phyloP scores from a whole-genome alignment of 2,113 vertebrate genomes.

The Trogon melanurus region DNA sequence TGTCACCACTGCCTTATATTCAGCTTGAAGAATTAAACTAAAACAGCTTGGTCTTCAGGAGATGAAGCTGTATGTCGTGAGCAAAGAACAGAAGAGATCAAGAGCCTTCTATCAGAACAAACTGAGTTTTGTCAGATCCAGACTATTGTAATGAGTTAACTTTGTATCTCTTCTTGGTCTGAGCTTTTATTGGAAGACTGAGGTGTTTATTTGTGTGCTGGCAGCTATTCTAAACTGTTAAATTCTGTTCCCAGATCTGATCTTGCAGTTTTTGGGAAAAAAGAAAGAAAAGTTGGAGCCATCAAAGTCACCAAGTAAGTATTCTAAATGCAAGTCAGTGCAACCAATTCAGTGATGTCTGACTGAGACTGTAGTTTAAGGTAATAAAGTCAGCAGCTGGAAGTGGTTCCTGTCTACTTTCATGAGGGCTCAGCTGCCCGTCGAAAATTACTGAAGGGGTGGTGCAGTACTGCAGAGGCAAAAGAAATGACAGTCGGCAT shows the following conservation, averaged over 20 bases:
- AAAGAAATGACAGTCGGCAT: background rate
- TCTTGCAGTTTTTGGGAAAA: background rate
- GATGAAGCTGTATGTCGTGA: background rate
- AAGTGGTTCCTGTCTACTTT: background rate
- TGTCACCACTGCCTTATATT: background rate
- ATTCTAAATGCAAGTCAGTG: background rate
- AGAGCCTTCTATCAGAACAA: background rate
- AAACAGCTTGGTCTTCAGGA: background rate
- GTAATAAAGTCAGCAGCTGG: background rate
- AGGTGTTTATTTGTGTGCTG: background rate
- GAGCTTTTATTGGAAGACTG: background rate
- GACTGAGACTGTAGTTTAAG: background rate
- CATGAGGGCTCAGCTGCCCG: background rate
- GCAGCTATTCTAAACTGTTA: background rate
- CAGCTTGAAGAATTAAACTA: background rate
- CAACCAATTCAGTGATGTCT: background rate
- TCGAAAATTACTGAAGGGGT: background rate
- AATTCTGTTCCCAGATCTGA: background rate
- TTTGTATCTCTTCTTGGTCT: background rate
- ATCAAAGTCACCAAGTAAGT: background rate
- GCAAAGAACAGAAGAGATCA: background rate
- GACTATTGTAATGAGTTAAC: background rate
- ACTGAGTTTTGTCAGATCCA: constrained; percentile 17
- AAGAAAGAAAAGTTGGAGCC: background rate
- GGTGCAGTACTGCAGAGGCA: background rate